Base-by-base conservation (phyloP, 2,888 invertebrate genomes). In the Embidobia sp. region DNA sequence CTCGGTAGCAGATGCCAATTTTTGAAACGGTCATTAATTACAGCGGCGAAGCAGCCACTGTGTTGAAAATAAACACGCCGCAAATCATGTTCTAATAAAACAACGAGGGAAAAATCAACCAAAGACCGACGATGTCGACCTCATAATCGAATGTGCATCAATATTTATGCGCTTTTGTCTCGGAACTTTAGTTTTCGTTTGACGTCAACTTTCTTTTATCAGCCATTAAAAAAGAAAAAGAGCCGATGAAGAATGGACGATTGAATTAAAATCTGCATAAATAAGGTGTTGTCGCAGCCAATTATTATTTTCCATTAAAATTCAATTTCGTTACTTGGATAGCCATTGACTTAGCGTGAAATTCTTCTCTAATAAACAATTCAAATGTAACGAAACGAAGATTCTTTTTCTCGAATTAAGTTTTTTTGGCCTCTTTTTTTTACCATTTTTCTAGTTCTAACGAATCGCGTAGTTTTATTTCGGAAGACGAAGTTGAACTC, bases 21-120 rank as follows among this genome's bases (percentile, higher is more conserved):
- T 74, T 74, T 27, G 44, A 48, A 51, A 57, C 57, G 49, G 40
- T 64, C 73, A 73, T 73, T 64, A 73, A 73, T 64, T 73, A 73
- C 42, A 40, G 49, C 33, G 15, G 27, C 46, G 31, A 48, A 40
- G 49, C 33, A 27, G 44, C 22, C 15, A 31, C 49, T 16, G 48
- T 29, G 40, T 42, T 40, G 42, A 57, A 64, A 64, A 73, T 73
- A 64, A 73, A 49, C 64, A 64, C 40, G 27, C 35, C 64, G 57
- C 64, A 49, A 64, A 73, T 73, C 57, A 49, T 29, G 57, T 11
- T n/a, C 22, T 8, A 64, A 63, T 53, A 61, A 70, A 70, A 70
- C 35, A 16, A 53, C 31, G 16, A 31, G 19, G 11, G 15, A 27
- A 27, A 35, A 37, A 18, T 7, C 42, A 33, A 44, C 44, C 15